These are phyloP conservation scores for Coleophora flavipennella DNA, from an alignment of 2,888 invertebrate species.

Conservation along the genomic window DNA sequence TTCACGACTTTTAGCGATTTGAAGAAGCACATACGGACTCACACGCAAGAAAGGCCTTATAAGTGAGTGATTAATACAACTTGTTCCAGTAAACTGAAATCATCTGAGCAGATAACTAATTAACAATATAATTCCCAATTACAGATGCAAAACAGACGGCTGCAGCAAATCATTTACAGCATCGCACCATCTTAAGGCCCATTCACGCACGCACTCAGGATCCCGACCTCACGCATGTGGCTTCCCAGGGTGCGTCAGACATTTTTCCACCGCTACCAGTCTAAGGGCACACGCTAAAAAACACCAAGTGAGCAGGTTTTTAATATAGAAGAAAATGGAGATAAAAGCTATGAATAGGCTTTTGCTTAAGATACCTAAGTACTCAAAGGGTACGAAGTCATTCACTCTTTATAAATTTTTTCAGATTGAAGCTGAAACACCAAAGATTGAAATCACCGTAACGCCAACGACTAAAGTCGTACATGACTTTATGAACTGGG, in stretches of 20 bases:
- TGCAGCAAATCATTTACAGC: constrained; percentile 95
- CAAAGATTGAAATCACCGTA: constrained; percentile 25
- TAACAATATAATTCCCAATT: constrained; percentile 2
- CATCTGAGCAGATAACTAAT: not conserved
- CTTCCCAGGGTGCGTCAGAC: constrained; percentile 77
- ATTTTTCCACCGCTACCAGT: constrained; percentile 89
- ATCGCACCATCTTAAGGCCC: constrained; percentile 94
- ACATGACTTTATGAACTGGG: constrained; percentile 55
- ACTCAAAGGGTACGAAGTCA: constrained; percentile 10
- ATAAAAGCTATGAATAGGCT: no score
- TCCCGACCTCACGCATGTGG: constrained; percentile 85
- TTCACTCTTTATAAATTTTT: constrained; percentile 13
- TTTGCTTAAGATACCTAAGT: no score
- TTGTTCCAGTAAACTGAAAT: no score
- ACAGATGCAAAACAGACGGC: constrained; percentile 84
- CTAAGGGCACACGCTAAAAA: constrained; percentile 84
- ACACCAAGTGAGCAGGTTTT: constrained; percentile 71
- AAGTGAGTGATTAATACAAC: constrained; percentile 68
- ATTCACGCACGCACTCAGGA: constrained; percentile 87
- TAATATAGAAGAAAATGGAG: not conserved
- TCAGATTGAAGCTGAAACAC: constrained; percentile 36
- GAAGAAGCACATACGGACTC: constrained; percentile 93
- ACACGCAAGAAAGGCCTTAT: constrained; percentile 92
- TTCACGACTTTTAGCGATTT: constrained; percentile 96
- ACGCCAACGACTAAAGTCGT: constrained; percentile 22